phyloP scores from a whole-genome alignment of 2,888 invertebrate genomes.

The Antheraea yamamai region DNA sequence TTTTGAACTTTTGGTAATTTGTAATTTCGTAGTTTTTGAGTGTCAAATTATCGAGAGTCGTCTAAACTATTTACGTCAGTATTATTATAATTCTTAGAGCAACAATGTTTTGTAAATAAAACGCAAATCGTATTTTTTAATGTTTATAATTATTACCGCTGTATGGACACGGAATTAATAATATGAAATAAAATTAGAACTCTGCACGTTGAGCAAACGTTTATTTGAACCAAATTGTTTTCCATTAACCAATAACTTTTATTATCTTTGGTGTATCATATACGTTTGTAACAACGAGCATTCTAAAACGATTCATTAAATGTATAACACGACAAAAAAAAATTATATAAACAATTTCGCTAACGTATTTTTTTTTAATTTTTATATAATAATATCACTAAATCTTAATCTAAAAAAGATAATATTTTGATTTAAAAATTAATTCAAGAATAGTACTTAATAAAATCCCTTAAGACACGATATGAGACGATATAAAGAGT shows the following conservation, averaged over 20 bases:
- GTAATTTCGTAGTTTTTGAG: too few relatives aligned
- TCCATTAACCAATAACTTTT: not conserved
- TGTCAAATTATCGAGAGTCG: too few relatives aligned
- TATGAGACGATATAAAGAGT: not conserved
- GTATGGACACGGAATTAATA: not conserved
- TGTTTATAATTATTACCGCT: not conserved
- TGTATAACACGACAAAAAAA: not conserved
- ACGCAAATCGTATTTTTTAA: not conserved
- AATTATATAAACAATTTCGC: not conserved
- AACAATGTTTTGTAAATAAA: not conserved
- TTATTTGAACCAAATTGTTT: not conserved
- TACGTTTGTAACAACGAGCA: constrained; percentile 2
- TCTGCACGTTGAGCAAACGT: constrained; percentile 8
- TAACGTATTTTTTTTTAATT: not conserved
- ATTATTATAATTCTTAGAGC: too few relatives aligned
- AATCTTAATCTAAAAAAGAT: not conserved
- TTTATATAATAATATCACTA: constrained; percentile 10
- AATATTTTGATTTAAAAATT: not conserved
- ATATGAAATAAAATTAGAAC: not conserved
- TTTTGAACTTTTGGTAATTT: too few relatives aligned
- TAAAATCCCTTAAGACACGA: not conserved
- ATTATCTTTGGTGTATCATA: constrained; percentile 10
- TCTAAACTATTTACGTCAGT: too few relatives aligned
- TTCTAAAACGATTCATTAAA: not conserved
- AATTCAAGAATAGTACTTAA: not conserved